A percentile compares a stretch with the other conserved stretches of the same genome.
These are phyloP conservation scores for Delia radicum DNA, from an alignment of 1,140 invertebrate species.

Conservation along the genomic window DNA sequence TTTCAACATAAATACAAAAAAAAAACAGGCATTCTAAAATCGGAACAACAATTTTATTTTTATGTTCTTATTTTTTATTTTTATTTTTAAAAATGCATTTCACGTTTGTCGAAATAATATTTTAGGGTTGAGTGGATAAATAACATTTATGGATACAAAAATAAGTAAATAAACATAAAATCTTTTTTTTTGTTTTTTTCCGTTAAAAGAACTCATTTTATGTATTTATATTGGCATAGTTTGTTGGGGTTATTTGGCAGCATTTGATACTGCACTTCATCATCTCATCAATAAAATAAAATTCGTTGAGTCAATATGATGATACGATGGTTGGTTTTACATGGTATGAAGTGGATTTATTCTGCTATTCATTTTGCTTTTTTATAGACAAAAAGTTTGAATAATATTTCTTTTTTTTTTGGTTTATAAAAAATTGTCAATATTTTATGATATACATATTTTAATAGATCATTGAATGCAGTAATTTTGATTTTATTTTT, in stretches of 20 bases:
- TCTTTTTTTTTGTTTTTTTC: neutral
- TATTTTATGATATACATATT: neutral
- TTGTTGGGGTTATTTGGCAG: neutral
- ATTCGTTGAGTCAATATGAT: neutral
- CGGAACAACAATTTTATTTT: neutral
- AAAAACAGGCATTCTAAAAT: neutral
- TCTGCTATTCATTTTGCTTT: neutral
- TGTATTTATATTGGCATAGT: neutral
- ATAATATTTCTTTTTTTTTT: neutral
- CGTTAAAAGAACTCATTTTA: too few species aligned
- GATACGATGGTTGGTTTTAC: neutral
- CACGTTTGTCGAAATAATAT: constrained; percentile 9
- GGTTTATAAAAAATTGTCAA: neutral
- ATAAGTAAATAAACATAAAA: neutral
- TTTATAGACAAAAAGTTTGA: neutral
- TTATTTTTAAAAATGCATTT: neutral
- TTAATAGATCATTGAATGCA: neutral
- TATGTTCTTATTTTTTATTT: neutral
- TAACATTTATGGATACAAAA: neutral
- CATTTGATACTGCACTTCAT: neutral
- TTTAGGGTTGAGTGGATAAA: constrained; percentile 18
- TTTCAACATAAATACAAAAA: neutral
- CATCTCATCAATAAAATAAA: neutral
- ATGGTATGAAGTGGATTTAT: neutral
- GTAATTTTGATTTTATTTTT: neutral